A percentile compares a stretch with the other conserved stretches of the same genome.
Conservation (phyloP, 2,113 vertebrate genomes). For the Solea solea region DNA sequence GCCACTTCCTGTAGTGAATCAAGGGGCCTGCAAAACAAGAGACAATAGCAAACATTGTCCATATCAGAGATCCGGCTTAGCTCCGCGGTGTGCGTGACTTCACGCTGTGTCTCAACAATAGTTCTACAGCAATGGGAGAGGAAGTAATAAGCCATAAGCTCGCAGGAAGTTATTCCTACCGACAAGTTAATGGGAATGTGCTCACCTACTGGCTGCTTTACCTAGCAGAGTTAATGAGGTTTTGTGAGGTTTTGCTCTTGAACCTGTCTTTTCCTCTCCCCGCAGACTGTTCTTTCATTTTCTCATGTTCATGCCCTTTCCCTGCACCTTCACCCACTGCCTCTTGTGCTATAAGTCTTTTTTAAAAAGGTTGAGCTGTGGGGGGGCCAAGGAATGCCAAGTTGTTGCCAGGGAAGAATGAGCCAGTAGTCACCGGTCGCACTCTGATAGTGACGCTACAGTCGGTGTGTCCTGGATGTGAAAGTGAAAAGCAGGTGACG, state of each 20-base stretch:
- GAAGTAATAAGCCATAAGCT: slow-evolving; percentile 65
- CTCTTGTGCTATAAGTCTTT: slow-evolving; percentile 49
- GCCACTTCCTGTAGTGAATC: slow-evolving; percentile 32
- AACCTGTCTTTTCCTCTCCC: not conserved
- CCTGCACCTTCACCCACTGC: slow-evolving; percentile 13
- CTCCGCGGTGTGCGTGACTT: slow-evolving; percentile 41
- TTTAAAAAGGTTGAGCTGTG: not conserved
- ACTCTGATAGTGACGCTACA: slow-evolving; percentile 24
- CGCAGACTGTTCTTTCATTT: slow-evolving; percentile 29
- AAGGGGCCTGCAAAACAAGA: not conserved
- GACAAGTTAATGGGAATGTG: slow-evolving; percentile 46
- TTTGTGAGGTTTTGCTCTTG: not conserved
- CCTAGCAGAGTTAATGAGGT: slow-evolving; percentile 19
- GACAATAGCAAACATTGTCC: slow-evolving; percentile 67
- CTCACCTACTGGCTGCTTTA: slow-evolving; percentile 55
- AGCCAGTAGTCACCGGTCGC: slow-evolving; percentile 28
- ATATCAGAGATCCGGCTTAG: slow-evolving; percentile 33
- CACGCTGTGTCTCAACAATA: slow-evolving; percentile 54
- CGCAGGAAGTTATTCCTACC: slow-evolving; percentile 51
- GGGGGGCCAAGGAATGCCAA: slow-evolving; percentile 50
- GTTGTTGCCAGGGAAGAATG: slow-evolving; percentile 63
- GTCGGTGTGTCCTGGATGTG: not conserved
- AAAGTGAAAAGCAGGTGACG: not conserved
- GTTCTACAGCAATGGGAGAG: slow-evolving; percentile 38
- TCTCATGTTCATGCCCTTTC: slow-evolving; percentile 42